Evolutionary conservation across 2,888 invertebrate species (phyloP).

Genomic region (Bursaphelenchus okinawaensis): DNA sequence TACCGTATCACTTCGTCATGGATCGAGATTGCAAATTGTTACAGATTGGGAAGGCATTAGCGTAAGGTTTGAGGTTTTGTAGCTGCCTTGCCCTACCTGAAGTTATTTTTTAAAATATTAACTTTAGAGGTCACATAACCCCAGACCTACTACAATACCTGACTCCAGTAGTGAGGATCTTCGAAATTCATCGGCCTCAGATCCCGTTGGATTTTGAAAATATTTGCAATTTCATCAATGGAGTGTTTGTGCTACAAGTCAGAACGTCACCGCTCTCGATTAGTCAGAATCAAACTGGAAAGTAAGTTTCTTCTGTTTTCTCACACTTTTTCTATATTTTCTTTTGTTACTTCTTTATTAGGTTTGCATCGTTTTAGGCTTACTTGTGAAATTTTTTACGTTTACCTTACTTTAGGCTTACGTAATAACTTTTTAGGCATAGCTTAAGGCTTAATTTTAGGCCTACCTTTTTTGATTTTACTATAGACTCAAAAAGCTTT

Average conservation of each 20-base stretch:
- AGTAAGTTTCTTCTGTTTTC: no score
- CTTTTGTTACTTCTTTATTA: no score
- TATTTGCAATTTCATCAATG: constrained; percentile 49
- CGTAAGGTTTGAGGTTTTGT: constrained; percentile 28
- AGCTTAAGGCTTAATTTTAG: no score
- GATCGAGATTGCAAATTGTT: constrained; percentile 43
- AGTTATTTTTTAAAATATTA: neutral
- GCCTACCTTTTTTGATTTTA: no score
- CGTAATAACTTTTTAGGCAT: no score
- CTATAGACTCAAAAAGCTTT: no score
- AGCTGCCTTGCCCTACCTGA: neutral
- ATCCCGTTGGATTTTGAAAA: constrained; percentile 48
- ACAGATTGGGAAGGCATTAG: constrained; percentile 39
- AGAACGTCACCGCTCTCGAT: constrained; percentile 39
- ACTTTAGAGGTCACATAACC: constrained; percentile 38
- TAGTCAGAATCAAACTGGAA: neutral
- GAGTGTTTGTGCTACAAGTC: constrained; percentile 46
- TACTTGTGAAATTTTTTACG: neutral
- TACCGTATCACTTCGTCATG: constrained; percentile 45
- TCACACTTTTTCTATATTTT: no score
- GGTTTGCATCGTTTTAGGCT: no score
- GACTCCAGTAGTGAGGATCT: constrained; percentile 39
- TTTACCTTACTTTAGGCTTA: no score
- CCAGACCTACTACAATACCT: constrained; percentile 35
- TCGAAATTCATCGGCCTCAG: constrained; percentile 43